Evolutionary conservation across 1,140 invertebrate genomes (phyloP).

Genomic region (Halesus radiatus): DNA sequence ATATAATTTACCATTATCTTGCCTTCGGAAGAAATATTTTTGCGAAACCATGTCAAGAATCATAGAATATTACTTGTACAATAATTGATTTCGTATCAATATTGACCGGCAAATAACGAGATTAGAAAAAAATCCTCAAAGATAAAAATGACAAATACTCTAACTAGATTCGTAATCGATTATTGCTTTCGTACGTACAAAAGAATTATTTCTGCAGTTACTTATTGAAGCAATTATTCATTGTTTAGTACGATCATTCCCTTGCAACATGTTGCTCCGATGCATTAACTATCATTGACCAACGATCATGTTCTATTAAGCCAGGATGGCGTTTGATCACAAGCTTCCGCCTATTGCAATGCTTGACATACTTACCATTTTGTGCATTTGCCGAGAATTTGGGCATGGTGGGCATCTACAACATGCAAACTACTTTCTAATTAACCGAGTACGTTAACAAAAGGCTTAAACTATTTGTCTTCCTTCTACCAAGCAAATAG

Average conservation of each 20-base stretch:
- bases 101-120: too few species aligned
- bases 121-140: too few species aligned
- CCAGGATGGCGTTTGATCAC: neutral
- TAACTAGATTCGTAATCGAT: too few species aligned
- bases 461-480: neutral
- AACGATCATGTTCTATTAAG: neutral
- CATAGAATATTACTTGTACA: too few species aligned
- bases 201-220: too few species aligned
- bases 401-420: constrained; percentile 26
- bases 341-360: constrained; percentile 23
- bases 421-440: constrained; percentile 55
- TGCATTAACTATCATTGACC: neutral
- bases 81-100: too few species aligned
- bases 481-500: neutral
- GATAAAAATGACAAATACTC: too few species aligned
- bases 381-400: constrained; percentile 43
- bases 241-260: neutral
- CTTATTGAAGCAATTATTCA: too few species aligned
- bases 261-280: neutral
- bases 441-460: constrained; percentile 39
- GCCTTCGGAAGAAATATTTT: too few species aligned
- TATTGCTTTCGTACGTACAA: too few species aligned
- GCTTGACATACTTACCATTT: constrained; percentile 28
- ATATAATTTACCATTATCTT: too few species aligned
- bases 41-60: too few species aligned